Base-by-base conservation (phyloP, 1,140 invertebrate species). In the Zaprionus gabonicus region DNA sequence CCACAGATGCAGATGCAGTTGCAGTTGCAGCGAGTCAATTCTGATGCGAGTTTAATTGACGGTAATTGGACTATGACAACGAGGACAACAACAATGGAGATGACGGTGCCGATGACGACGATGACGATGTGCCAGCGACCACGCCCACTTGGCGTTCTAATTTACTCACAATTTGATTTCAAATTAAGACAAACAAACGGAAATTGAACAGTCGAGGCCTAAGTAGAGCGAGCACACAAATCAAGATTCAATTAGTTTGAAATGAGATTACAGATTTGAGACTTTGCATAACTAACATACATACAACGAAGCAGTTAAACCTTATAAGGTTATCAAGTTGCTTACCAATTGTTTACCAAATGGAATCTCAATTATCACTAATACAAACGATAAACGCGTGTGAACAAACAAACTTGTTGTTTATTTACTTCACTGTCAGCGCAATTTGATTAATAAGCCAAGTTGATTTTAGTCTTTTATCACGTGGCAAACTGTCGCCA, bases 21-120 rank as follows among this genome's bases (percentile, higher is more conserved):
- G 31, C 31, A 41, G 15, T 41, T 17, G 70, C 75, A 64, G 63
- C 67, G 65, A 41, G 36, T 23, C 20, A 56, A 51, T 69, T 78
- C 71, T 77, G 83, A 86, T 86, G 58, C 38, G 70, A 70, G 82
- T 85, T 85, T 81, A 87, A 87, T 87, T 88, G 80, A 70, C 51
- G 71, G 80, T 87, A 87, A 87, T 88, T 87, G 76, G 84, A 78
- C 67, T 82, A 82, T 82, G 63, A 73, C 74, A 62, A 56, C 56
- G 49, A 31, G n/a, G 12, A 12, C 7, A 10, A 10, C 31, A 10
- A 34, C 31, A 34, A 34, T 34, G 31, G 9, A 9, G 28, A 28
- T 28, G 28, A 31, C 27, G 27, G 6, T 27, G 27, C 7, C 28
- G 28, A 31, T 31, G 31, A 31, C 31, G 31, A 31, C 7, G 28